Base-by-base conservation (phyloP, 2,113 vertebrate genomes). In the Rhineura floridana region DNA sequence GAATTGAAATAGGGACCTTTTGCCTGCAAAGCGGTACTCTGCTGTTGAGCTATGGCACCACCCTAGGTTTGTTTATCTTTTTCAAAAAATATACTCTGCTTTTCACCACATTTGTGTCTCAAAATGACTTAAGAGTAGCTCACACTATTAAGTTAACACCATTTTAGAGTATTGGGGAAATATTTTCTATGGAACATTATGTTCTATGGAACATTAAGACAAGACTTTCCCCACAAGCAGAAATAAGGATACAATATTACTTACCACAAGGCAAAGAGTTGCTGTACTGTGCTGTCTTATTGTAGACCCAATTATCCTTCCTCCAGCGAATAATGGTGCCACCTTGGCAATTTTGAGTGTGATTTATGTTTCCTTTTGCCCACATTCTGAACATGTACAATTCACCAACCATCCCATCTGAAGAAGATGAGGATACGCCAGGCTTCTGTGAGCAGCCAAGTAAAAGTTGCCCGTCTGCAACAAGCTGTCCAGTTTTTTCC, bases 381-480 rank as follows among this genome's bases (percentile, higher is more conserved):
- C 96, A 96, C 95, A 96, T 96, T 91, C 95, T 94, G 89, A 97
- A 96, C 93, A 97, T 92, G 91, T 97, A 97, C 59, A 96, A 87
- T 81, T 96, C 96, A 9, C 95, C 96, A 46, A 85, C 75, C 94
- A 97, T 93, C 44, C 95, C 96, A 55, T 33, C 44, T 13, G 7
- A 1, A 88, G 88, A 36, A 8, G 93, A 89, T 0, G 1, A 2
- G 72, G 69, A 72, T 72, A 33, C 2, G 70, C 84, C 84, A 81
- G 6, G 78, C 25, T 87, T 62, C 62, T 93, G 91, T 70, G 95
- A 91, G 62, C 95, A 96, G 30, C 96, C 96, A 89, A 97, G 96
- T 69, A 94, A 89, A 84, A 97, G 92, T 25, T 93, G 84, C 23
- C 95, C 95, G 85, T 94, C 91, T 84, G 89, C 93, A 83, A 72